Base-by-base conservation (phyloP, 30 jellyfish, hydroid and myxozoan genomes). In the Aurelia aurita complex sp. Pacific region DNA sequence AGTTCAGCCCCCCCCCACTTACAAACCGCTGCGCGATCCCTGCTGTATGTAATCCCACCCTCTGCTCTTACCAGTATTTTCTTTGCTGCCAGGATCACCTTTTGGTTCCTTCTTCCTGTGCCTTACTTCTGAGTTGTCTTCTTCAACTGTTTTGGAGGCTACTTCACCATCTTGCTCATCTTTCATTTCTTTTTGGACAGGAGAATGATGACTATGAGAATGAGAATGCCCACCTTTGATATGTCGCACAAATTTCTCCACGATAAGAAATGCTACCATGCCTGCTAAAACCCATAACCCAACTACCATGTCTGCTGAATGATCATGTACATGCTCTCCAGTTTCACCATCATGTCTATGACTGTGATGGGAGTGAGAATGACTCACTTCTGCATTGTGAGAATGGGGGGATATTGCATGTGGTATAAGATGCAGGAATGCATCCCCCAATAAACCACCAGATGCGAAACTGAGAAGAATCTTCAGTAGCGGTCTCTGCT, bases 261-360 rank as follows among this genome's bases (percentile, higher is more conserved):
- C 97, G 63, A 89, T 71, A 46, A 88, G 84, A 64, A 94, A 94
- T 32, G 95, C 90, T 14, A 94, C 85, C 88, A 94, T 91, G 36
- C 99, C 99, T 69, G 94, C 97, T 23, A 94, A 68, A 13, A 94
- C 99, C 97, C 99, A 94, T 32, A 94, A 57, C 11, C 99, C 99
- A 15, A 94, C 97, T 2, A 79, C 68, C 98, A 92, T 92, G 59
- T 92, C 97, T 0, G 96, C 98, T 54, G 97, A 77, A 66, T 92
- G 98, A 46, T 92, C 98, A 82, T 92, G 98, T 57, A 95, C 71
- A 43, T 74, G 75, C 54, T 71, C 98, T 34, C 70, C 81, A 42
- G 79, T 19, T 71, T 82, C 98, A 4, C 98, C 97, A 23, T 72
- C 88, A 55, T 92, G 96, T 5, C 63, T 35, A 62, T 91, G 97